phyloP scores from a whole-genome alignment of 2,888 invertebrate species.

The Ormyrus rosae region DNA sequence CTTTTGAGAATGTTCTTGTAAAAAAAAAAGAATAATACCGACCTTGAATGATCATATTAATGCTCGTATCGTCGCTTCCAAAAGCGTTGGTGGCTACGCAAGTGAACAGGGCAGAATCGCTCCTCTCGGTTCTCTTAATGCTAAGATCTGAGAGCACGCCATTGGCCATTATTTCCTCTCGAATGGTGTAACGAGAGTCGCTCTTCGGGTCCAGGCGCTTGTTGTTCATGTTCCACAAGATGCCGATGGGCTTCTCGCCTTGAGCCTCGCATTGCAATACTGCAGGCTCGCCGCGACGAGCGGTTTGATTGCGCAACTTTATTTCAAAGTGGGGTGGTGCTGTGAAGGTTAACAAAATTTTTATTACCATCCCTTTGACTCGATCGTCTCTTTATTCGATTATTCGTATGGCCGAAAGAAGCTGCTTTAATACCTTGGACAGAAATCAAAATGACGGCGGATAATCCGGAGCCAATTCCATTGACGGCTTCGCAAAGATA shows the following conservation, averaged over 20 bases:
- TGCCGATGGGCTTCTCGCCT: slow-evolving; percentile 96
- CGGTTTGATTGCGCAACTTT: slow-evolving; percentile 93
- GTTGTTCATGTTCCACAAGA: slow-evolving; percentile 96
- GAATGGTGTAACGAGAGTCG: slow-evolving; percentile 89
- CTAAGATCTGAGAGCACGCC: slow-evolving; percentile 93
- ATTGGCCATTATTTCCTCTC: slow-evolving; percentile 91
- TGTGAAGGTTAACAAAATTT: slow-evolving; percentile 66
- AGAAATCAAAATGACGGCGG: slow-evolving; percentile 94
- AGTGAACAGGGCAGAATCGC: slow-evolving; percentile 92
- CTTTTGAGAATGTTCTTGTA: too few species aligned
- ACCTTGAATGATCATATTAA: slow-evolving; percentile 96
- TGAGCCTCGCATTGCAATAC: slow-evolving; percentile 94
- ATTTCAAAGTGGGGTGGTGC: slow-evolving; percentile 96
- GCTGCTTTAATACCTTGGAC: slow-evolving; percentile 85
- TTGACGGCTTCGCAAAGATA: slow-evolving; percentile 97
- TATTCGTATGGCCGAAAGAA: too few species aligned
- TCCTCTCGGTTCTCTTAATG: slow-evolving; percentile 91
- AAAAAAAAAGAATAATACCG: slow-evolving; percentile 57
- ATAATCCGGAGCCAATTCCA: slow-evolving; percentile 95
- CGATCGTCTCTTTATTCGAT: too few species aligned
- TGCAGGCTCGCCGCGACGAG: slow-evolving; percentile 92
- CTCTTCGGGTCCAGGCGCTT: slow-evolving; percentile 93
- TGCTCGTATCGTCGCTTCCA: slow-evolving; percentile 95
- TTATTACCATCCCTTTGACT: background rate
- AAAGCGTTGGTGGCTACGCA: slow-evolving; percentile 96